Evolutionary conservation across 1,140 invertebrate genomes (phyloP).

Genomic region (Lutraria rhynchaena): DNA sequence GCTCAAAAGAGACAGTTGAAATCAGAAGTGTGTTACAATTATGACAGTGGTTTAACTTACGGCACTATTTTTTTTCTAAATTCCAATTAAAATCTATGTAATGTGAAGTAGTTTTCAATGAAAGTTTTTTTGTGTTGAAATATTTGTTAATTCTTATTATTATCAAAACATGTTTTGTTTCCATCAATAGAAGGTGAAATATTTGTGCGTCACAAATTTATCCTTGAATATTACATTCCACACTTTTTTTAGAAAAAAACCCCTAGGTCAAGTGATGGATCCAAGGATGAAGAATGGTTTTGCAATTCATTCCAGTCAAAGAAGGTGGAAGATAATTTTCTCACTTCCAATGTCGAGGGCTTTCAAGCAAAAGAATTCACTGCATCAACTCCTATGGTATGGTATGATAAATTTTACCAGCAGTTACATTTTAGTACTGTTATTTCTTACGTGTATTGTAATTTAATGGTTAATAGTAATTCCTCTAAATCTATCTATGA

Average conservation of each 20-base stretch:
- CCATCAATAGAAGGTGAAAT: not conserved
- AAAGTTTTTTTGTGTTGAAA: not conserved
- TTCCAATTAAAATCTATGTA: not conserved
- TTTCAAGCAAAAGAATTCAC: not conserved
- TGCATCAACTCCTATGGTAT: conserved; percentile 4
- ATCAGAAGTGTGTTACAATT: no score
- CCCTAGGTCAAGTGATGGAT: not conserved
- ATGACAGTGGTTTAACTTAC: no score
- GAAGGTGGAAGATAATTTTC: not conserved
- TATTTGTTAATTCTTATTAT: not conserved
- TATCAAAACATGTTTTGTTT: not conserved
- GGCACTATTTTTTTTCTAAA: no score
- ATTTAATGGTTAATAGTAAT: no score
- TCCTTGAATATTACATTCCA: not conserved
- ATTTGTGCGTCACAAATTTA: not conserved
- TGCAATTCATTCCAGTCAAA: not conserved
- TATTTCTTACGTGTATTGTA: no score
- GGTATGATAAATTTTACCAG: no score
- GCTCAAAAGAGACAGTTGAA: no score
- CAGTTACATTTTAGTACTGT: no score
- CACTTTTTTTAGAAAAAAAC: conserved; percentile 18
- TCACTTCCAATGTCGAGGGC: no score
- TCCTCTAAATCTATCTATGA: no score
- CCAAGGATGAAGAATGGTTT: not conserved
- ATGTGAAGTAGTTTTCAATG: not conserved